Evolutionary conservation across 1,140 invertebrate genomes (phyloP).

Genomic region (Hermetia illucens): DNA sequence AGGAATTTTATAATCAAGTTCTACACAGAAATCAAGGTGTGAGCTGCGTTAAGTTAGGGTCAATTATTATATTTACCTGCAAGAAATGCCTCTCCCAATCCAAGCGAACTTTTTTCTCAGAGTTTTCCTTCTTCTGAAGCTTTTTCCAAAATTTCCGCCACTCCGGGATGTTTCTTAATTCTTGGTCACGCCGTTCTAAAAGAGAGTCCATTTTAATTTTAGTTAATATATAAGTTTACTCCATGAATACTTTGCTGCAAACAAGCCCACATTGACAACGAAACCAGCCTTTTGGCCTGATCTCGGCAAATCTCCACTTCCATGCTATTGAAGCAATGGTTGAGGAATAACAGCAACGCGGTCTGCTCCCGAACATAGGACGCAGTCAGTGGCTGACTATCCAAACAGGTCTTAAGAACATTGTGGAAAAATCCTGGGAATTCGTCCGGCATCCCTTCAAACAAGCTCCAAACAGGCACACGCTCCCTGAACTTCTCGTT

Average conservation of each 20-base stretch:
- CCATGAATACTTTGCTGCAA: slow-evolving; percentile 59
- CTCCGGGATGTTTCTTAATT: slow-evolving; percentile 76
- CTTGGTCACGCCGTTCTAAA: slow-evolving; percentile 58
- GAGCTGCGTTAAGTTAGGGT: slow-evolving; percentile 1
- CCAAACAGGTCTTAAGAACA: slow-evolving; percentile 57
- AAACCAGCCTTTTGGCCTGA: slow-evolving; percentile 83
- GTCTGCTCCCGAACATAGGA: slow-evolving; percentile 66
- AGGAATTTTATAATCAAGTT: slow-evolving; percentile 87
- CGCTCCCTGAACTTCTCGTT: slow-evolving; percentile 98
- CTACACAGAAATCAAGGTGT: slow-evolving; percentile 23
- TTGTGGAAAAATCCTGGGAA: slow-evolving; percentile 81
- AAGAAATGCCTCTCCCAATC: slow-evolving; percentile 84
- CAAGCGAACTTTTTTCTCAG: slow-evolving; percentile 52
- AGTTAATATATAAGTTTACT: slow-evolving; percentile 13
- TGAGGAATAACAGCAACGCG: slow-evolving; percentile 77
- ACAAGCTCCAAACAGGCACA: slow-evolving; percentile 91
- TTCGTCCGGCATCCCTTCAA: slow-evolving; percentile 63
- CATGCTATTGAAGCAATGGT: slow-evolving; percentile 95
- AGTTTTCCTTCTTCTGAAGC: slow-evolving; percentile 60
- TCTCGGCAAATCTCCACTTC: slow-evolving; percentile 86
- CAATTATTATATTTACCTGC: slow-evolving; percentile 16
- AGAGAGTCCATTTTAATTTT: slow-evolving; percentile 9
- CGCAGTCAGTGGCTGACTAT: slow-evolving; percentile 10
- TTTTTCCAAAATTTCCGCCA: slow-evolving; percentile 87
- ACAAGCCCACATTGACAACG: slow-evolving; percentile 87